These are phyloP conservation scores for Cantharis nigra DNA, from an alignment of 2,888 invertebrate species.

Conservation along the genomic window DNA sequence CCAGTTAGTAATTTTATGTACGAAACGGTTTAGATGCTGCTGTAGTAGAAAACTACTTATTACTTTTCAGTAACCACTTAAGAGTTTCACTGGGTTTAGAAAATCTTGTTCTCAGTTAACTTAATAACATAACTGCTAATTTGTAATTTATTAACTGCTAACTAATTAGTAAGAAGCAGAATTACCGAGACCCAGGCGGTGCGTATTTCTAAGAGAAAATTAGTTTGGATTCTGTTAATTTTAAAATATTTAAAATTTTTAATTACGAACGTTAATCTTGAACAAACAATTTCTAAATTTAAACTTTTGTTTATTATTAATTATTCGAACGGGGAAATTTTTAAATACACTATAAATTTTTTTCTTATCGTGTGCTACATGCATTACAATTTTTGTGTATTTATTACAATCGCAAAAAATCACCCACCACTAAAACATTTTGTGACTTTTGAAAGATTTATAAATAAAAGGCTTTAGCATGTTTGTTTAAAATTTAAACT, in stretches of 20 bases:
- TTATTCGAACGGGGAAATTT: not conserved
- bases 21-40: too few relatives aligned
- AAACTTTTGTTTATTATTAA: not conserved
- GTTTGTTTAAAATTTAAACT: slow-evolving; percentile 9
- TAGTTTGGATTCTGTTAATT: not conserved
- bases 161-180: not conserved
- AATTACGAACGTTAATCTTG: not conserved
- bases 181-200: not conserved
- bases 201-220: not conserved
- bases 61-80: not conserved
- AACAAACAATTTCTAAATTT: not conserved
- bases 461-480: not conserved
- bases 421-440: not conserved
- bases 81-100: not conserved
- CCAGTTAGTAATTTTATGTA: not conserved
- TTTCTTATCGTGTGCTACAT: not conserved
- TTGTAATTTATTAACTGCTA: not conserved
- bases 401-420: not conserved
- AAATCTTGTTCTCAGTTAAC: not conserved
- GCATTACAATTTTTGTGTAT: not conserved
- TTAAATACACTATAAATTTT: not conserved
- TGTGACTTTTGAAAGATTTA: not conserved
- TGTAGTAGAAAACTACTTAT: not conserved
- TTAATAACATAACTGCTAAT: not conserved
- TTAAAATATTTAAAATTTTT: not conserved